Evolutionary conservation across 2,113 vertebrate genomes (phyloP), one percentile per base, ranked within the genome.

Genomic region (Prinia subflava): DNA sequence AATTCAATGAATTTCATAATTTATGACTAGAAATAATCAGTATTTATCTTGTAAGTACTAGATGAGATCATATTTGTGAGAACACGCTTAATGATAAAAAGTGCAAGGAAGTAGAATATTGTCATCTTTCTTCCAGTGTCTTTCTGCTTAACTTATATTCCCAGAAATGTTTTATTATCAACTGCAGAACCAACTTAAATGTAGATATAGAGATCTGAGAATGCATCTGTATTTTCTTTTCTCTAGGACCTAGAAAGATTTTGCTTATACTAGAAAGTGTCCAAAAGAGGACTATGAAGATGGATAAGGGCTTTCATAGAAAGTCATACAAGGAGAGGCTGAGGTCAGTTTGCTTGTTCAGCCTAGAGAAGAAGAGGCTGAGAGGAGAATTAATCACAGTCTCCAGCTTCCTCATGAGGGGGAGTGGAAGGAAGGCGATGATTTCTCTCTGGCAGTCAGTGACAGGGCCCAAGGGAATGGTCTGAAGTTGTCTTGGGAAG

Each of bases 1-100:
- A 71, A 71, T 76, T 60, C 52, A 84, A 92, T 88, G 25, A 79
- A 84, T 80, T 62, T 57, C 50, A 85, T 64, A n/a, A 53, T 73
- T 42, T 55, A 27, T 73, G 33, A 53, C 14, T 59, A 67, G 19
- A 68, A 94, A 67, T 50, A 56, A 47, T 56, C 23, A 75, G 28
- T 75, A 59, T 75, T 53, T 44, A 79, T 31, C 24, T 31, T n/a
- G 9, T 37, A 21, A 74, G 4, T n/a, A 25, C 42, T 53, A 27
- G 71, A 64, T 46, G 23, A 33, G 20, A 41, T 70, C 6, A 41
- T 28, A 52, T 42, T 57, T 46, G 19, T 81, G 28, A 78, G 13
- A 68, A 22, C 27, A 60, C 2, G 1, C 23, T 77, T 52, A 46
- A 55, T 49, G 50, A 64, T 55, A 57, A 28, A 37, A 57, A 7